Evolutionary conservation across 2,888 invertebrate genomes (phyloP).

Genomic region (Cheilosia vulpina): DNA sequence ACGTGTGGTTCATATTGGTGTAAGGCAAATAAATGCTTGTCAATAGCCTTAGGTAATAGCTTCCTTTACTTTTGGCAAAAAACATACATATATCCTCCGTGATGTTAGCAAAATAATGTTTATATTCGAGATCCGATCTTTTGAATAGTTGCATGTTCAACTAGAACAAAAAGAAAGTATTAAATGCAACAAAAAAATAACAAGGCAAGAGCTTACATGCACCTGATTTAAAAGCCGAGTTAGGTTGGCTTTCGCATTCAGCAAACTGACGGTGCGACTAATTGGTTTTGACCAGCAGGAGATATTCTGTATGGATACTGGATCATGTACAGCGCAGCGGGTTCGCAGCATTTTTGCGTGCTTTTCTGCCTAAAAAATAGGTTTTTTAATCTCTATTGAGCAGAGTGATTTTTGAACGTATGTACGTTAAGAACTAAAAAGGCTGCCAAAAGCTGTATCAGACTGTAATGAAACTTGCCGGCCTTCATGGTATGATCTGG

Average conservation of each 20-base stretch:
- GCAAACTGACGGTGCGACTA: neutral
- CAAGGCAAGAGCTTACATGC: neutral
- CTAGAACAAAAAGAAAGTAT: neutral
- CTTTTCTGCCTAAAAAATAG: neutral
- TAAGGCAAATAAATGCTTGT: neutral
- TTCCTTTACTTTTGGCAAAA: neutral
- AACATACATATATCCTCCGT: constrained; percentile 5
- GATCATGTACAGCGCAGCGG: constrained; percentile 11
- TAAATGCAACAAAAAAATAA: too few relatives aligned
- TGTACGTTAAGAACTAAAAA: too few relatives aligned
- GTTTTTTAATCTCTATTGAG: too few relatives aligned
- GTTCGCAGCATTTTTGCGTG: neutral
- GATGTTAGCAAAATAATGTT: neutral
- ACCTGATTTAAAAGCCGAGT: neutral
- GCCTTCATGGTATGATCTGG: neutral
- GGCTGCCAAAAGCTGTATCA: neutral
- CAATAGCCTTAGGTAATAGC: neutral
- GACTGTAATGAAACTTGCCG: neutral
- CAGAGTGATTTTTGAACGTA: too few relatives aligned
- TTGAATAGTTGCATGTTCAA: neutral
- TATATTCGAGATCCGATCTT: neutral
- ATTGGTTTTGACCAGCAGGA: constrained; percentile 25
- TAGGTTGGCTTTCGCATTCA: neutral
- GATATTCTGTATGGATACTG: constrained; percentile 2
- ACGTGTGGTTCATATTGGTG: constrained; percentile 7